Percentiles rank a stretch among this genome's conserved stretches.
Evolutionary conservation across 2,113 vertebrate species (phyloP).

Genomic region (Diphyllodes magnificus): DNA sequence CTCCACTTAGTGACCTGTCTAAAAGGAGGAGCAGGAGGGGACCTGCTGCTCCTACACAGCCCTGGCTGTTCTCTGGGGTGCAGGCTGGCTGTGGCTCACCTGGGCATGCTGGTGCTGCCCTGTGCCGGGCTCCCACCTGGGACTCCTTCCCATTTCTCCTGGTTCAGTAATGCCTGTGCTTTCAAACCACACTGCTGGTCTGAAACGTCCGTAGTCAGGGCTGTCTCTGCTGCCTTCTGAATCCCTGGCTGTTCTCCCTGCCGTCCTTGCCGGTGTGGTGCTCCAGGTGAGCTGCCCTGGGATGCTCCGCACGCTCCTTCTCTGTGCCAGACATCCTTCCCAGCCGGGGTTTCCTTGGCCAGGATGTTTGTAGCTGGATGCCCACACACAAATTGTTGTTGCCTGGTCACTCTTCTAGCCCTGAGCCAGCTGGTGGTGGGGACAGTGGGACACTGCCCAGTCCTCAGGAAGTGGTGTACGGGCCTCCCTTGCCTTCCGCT

Average conservation of each 20-base stretch:
- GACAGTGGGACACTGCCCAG: neutral
- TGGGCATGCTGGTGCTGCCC: neutral
- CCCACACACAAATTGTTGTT: accelerated
- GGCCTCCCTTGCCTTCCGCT: neutral
- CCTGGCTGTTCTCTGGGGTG: neutral
- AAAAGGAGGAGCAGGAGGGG: neutral
- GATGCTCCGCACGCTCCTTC: accelerated
- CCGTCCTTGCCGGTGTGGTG: accelerated
- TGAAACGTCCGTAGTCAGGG: accelerated
- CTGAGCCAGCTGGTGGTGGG: neutral
- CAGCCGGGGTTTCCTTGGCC: accelerated
- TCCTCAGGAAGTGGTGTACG: accelerated
- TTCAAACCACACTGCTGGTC: accelerated
- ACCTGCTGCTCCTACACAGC: accelerated
- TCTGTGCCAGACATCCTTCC: accelerated
- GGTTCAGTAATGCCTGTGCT: neutral
- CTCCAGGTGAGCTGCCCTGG: neutral
- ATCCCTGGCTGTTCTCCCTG: neutral
- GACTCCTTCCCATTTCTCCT: neutral
- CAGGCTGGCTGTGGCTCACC: neutral
- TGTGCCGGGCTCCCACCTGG: neutral
- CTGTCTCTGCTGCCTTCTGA: neutral
- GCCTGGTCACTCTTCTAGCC: neutral
- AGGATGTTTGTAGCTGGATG: neutral
- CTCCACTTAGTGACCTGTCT: neutral